A percentile compares a stretch with the other conserved stretches of the same genome.
These are phyloP conservation scores for Phylloscopus trochilus DNA, from an alignment of 2,113 vertebrate species.

Conservation along the genomic window DNA sequence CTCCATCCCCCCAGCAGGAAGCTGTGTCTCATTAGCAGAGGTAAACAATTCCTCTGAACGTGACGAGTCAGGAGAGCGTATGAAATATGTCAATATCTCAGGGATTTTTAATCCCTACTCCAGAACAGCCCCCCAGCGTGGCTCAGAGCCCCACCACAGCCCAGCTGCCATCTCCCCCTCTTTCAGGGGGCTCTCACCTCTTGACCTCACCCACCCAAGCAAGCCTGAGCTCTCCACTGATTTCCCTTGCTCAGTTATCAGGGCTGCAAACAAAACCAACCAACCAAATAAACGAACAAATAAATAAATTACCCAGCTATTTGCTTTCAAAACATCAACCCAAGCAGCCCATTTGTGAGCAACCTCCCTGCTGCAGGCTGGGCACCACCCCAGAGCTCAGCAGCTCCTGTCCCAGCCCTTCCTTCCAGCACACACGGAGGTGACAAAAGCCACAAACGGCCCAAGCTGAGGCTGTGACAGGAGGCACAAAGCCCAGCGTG, in stretches of 20 bases:
- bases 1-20: slow-evolving; percentile 45
- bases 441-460: background rate
- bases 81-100: slow-evolving; percentile 6
- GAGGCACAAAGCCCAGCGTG: background rate
- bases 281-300: background rate
- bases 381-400: rapidly evolving
- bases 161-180: background rate
- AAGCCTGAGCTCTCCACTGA: background rate
- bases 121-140: rapidly evolving
- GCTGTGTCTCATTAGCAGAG: slow-evolving; percentile 51
- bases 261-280: background rate
- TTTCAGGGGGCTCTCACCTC: background rate
- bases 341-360: rapidly evolving
- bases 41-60: slow-evolving; percentile 40
- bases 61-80: slow-evolving; percentile 35
- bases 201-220: background rate
- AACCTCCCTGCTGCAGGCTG: background rate
- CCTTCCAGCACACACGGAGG: rapidly evolving
- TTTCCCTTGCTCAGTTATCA: background rate
- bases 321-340: background rate
- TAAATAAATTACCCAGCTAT: background rate
- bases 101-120: background rate
- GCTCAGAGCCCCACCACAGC: background rate
- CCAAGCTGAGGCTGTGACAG: background rate
- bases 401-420: background rate